Conservation (phyloP, 2,797 vertebrate genomes). For the Rousettus madagascariensis region DNA sequence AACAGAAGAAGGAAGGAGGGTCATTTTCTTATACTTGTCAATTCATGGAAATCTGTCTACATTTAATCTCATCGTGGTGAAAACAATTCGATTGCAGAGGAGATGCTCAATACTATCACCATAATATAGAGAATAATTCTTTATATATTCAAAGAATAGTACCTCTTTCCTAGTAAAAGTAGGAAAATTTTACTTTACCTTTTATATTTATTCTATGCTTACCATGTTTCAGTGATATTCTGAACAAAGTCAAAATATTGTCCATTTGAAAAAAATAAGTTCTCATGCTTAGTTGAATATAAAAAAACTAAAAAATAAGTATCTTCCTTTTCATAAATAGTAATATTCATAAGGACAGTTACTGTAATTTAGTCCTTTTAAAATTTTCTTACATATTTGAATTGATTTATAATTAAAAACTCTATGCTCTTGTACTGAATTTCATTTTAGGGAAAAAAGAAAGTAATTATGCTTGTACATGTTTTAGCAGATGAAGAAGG, state of each 20-base stretch:
- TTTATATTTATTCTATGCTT: not conserved
- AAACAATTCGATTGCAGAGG: not conserved
- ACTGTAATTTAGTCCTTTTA: not conserved
- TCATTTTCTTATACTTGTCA: not conserved
- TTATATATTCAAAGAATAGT: not conserved
- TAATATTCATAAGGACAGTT: not conserved
- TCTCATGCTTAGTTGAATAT: not conserved
- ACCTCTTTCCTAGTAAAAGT: not conserved
- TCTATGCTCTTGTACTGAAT: not conserved
- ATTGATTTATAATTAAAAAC: not conserved
- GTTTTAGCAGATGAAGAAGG: slow-evolving; percentile 20
- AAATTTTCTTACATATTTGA: not conserved
- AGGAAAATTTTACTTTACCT: not conserved
- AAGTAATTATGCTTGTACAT: slow-evolving; percentile 20
- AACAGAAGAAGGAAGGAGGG: not conserved
- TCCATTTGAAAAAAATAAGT: not conserved
- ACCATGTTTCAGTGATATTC: not conserved
- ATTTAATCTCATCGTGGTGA: not conserved
- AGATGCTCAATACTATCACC: not conserved
- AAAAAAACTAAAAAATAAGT: not conserved
- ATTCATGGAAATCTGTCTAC: not conserved
- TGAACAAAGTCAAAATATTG: not conserved
- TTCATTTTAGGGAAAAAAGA: slow-evolving; percentile 32
- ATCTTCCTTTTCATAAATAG: not conserved
- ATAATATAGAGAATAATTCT: not conserved